Evolutionary conservation across 2,113 vertebrate species (phyloP).

Genomic region (Halcyon senegalensis): DNA sequence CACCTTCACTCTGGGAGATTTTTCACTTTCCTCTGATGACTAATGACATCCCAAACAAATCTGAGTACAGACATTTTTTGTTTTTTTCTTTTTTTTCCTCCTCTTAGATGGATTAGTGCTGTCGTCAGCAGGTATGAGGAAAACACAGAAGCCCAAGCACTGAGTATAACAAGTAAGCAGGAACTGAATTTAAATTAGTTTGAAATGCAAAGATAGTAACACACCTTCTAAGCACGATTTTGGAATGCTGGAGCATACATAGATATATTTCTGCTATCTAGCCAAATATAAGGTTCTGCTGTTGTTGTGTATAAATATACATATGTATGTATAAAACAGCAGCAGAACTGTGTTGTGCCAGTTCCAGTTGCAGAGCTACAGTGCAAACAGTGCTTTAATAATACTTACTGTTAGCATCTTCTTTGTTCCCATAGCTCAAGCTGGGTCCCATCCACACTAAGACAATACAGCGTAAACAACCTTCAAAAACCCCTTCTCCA

Average conservation of each 20-base stretch:
- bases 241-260: neutral
- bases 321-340: neutral
- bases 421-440: neutral
- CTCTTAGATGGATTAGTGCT: slow-evolving; percentile 16
- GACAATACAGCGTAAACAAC: neutral
- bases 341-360: neutral
- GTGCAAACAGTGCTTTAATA: neutral
- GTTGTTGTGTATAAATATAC: neutral
- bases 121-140: slow-evolving; percentile 38
- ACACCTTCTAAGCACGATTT: neutral
- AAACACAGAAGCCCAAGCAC: slow-evolving; percentile 16
- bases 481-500: neutral
- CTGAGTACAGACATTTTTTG: neutral
- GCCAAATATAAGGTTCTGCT: neutral
- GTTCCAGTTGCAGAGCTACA: neutral
- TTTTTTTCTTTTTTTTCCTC: neutral
- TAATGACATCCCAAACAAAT: slow-evolving; percentile 43
- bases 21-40: slow-evolving; percentile 31
- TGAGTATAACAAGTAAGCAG: neutral
- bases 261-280: neutral
- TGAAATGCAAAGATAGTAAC: slow-evolving; percentile 21
- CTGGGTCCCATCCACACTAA: neutral
- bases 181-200: slow-evolving; percentile 40
- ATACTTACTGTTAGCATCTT: neutral
- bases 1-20: neutral